Base-by-base conservation (phyloP, 2,113 vertebrate genomes). In the Rynchops niger region DNA sequence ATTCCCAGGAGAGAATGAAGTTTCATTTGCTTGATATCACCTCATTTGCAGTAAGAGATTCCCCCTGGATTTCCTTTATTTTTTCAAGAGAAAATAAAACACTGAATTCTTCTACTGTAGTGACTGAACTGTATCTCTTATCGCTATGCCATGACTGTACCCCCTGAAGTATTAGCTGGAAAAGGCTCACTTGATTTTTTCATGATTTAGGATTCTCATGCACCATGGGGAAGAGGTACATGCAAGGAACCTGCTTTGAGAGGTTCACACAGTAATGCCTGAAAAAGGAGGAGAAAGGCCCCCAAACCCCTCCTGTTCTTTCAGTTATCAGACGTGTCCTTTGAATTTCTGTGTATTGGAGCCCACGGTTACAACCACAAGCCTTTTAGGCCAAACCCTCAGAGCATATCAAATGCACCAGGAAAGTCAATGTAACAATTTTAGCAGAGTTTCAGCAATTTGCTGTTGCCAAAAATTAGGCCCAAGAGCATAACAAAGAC, bases 401-500 rank as follows among this genome's bases (percentile, higher is more conserved):
- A 76, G 47, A 86, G 49, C 26, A 70, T 0, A 0, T 38, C 67
- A 93, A 95, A 93, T 9, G 12, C 55, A 86, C 42, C 70, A 87
- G 43, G 22, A 90, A 88, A 82, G 40, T 15, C 42, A 34, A 14
- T 1, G 15, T 55, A 82, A 91, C n/a, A 71, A 49, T 42, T 86
- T 63, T 27, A 94, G 56, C 69, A 92, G 77, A 55, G 36, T 50
- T 93, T 87, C 66, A 81, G 55, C 69, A 63, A 62, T 26, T 79
- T 53, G 25, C 49, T 87, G 4, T 56, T 79, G 73, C 95, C 81
- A 91, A 80, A 50, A 85, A 80, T 66, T 76, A 84, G 73, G 58
- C 91, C 58, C 70, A 66, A 45, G 58, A 95, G 95, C 66, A 70
- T 38, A 89, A 91, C 40, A 89, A 65, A 87, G 94, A 80, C 30